Conservation (phyloP, 2,797 vertebrate genomes). For the Falco berigora region DNA sequence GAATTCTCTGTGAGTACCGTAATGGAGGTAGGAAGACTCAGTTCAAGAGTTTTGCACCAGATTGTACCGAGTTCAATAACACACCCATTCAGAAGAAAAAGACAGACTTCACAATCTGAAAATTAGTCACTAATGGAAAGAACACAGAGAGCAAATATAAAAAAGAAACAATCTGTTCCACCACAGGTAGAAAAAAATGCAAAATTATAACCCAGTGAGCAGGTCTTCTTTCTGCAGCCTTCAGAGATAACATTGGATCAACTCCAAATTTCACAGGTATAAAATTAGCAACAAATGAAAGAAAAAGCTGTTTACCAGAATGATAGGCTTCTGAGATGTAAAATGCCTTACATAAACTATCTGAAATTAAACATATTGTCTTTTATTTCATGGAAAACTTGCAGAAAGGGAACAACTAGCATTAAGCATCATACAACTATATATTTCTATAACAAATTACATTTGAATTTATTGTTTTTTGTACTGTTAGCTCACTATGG, state of each 20-base stretch:
- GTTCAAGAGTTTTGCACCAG: not conserved
- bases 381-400: not conserved
- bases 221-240: not conserved
- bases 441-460: not conserved
- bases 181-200: not conserved
- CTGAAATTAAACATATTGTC: not conserved
- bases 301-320: not conserved
- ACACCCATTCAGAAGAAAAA: not conserved
- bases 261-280: not conserved
- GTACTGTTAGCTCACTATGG: not conserved
- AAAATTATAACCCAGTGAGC: not conserved
- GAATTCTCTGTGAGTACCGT: not conserved
- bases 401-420: not conserved
- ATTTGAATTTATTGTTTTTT: constrained; percentile 1
- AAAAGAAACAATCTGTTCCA: not conserved
- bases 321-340: not conserved
- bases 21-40: not conserved
- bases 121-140: not conserved
- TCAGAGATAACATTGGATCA: not conserved
- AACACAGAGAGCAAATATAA: not conserved
- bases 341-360: not conserved
- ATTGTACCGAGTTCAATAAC: not conserved
- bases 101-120: not conserved
- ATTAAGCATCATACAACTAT: not conserved
- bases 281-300: not conserved